Base-by-base conservation (phyloP, 2,797 vertebrate species). In the Potorous gilbertii region DNA sequence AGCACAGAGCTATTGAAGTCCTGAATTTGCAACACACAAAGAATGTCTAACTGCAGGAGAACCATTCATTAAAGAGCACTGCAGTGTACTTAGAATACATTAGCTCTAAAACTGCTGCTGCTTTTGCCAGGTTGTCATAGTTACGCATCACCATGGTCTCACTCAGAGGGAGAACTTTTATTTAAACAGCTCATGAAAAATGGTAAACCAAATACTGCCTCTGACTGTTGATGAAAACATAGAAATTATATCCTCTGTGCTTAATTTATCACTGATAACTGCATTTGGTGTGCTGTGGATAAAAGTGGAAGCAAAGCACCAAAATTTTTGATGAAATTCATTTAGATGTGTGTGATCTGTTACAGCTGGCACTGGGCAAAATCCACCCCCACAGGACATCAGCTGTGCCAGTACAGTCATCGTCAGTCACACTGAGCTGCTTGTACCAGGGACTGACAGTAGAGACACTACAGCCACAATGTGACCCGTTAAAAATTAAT, bases 81-180 rank as follows among this genome's bases (percentile, higher is more conserved):
- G 91, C 14, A 46, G 94, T 2, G 16, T 55, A 89, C 29, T 55
- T 4, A n/a, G 18, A 95, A 94, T 1, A 92, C n/a, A 14, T 62
- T 27, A 87, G 89, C 94, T 97, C 91, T 92, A 40, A 5, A 91
- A 92, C 54, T 2, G 89, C 54, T 96, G 96, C 94, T 96, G 90
- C 46, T 94, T 34, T 93, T 90, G 94, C 0, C 0, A 94, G 66
- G 96, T 89, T 96, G 96, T 96, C 97, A 98, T 55, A 97, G 97
- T 12, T 90, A 96, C 96, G 95, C 46, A 56, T 91, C 16, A 57
- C 96, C 93, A 46, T 91, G 94, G 16, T 90, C 90, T 92, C 54
- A 62, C 34, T 91, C 62, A 56, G 1, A 95, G 95, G 93, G 18
- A 81, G 50, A 46, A 93, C 87, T 46, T 91, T 91, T 92, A 96